Conservation (phyloP, 2,888 invertebrate genomes). For the Eupsilia transversa region DNA sequence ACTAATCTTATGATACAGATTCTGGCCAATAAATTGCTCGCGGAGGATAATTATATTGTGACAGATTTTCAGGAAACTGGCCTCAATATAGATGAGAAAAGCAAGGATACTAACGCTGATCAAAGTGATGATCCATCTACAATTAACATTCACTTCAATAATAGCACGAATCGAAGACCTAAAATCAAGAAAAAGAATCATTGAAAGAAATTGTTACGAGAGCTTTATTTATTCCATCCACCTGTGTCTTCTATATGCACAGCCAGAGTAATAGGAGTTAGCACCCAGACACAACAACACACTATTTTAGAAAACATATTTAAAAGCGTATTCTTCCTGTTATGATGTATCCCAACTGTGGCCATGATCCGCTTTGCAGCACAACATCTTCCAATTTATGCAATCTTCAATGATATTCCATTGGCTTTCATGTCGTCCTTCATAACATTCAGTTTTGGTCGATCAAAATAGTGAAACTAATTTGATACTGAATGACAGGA, state of each 20-base stretch:
- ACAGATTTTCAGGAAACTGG: not conserved
- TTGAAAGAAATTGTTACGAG: not conserved
- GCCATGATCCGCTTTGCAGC: conserved; percentile 40
- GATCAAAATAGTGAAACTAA: not conserved
- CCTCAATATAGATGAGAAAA: not conserved
- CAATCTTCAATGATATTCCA: conserved; percentile 5
- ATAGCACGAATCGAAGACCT: not conserved
- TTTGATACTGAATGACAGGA: not conserved
- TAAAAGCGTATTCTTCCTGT: conserved; percentile 27
- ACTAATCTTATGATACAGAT: not conserved
- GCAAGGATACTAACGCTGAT: not conserved
- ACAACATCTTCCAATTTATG: conserved; percentile 12
- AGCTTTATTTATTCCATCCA: not conserved
- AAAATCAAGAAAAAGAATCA: no score
- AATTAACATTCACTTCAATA: not conserved
- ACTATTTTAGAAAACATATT: conserved; percentile 27
- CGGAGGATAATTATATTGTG: not conserved
- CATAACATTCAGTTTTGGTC: not conserved
- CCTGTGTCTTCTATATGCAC: not conserved
- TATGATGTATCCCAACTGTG: conserved; percentile 50
- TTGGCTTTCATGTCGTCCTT: conserved; percentile 3
- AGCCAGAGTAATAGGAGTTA: not conserved
- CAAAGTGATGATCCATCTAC: not conserved
- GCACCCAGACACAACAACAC: conserved; percentile 34
- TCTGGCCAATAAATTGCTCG: no score